Percentiles rank a stretch among this genome's conserved stretches.
Conservation (phyloP, 1,140 invertebrate genomes). For the Aleiodes sp. region DNA sequence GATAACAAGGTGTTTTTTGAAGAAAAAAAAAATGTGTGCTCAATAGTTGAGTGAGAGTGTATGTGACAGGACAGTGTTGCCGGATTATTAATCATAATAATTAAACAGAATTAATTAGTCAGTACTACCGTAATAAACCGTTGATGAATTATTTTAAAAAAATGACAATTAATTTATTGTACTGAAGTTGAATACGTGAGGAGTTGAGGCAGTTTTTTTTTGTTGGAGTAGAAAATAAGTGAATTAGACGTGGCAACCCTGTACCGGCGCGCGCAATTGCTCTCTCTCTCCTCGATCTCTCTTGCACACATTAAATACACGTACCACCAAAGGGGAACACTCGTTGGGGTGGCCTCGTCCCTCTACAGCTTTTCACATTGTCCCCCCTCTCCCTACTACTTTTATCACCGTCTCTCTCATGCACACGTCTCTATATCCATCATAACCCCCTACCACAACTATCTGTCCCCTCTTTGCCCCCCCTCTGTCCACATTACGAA, state of each 20-base stretch:
- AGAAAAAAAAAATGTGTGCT: not conserved
- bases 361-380: slow-evolving; percentile 33
- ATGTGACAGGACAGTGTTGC: slow-evolving; percentile 50
- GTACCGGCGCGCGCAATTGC: slow-evolving; percentile 2
- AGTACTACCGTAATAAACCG: too few species aligned
- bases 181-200: too few species aligned
- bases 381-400: slow-evolving; percentile 24
- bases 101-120: too few species aligned
- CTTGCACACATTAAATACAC: not conserved
- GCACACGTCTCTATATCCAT: slow-evolving; percentile 39
- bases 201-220: not conserved
- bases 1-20: not conserved
- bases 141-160: too few species aligned
- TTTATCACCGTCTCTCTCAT: slow-evolving; percentile 32
- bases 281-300: not conserved
- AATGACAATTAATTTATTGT: too few species aligned
- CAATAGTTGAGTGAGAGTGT: not conserved
- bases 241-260: not conserved
- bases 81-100: not conserved
- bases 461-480: not conserved
- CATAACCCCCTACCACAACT: slow-evolving; percentile 26
- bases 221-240: not conserved
- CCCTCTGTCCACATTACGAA: slow-evolving; percentile 30
- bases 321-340: not conserved
- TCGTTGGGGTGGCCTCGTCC: slow-evolving; percentile 38